Evolutionary conservation across 1,140 invertebrate species (phyloP), one percentile per base, ranked within the genome.

Genomic region (Dolichoris vasculosae): DNA sequence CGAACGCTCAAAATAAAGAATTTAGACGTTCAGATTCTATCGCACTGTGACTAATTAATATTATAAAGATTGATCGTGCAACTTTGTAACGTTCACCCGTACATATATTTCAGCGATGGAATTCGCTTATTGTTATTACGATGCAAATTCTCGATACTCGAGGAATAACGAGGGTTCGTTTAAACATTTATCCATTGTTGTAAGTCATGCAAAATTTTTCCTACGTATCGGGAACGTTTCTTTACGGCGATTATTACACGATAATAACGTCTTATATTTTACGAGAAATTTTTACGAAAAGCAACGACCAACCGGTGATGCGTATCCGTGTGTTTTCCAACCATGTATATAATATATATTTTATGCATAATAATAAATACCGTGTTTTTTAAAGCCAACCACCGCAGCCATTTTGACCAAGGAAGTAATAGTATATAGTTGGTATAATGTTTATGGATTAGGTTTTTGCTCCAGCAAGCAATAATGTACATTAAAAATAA

Each of bases 11-110:
- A 77, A 77, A 76, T 32, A 55, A 83, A 40, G 59, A 63, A 76
- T 77, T 77, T 55, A 63, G n/a, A 7, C 71, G 0, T 55, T n/a
- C 40, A 35, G 73, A 83, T 77, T 63, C 17, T 83, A 76, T 77
- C 71, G 26, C 4, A 7, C 35, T 40, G n/a, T 15, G 46, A 75
- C 67, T 71, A 83, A 83, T 83, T 77, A 77, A 77, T 77, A 83
- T 43, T 83, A 83, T 38, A 48, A 64, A 77, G 82, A 77, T 83
- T 59, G 73, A 83, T 83, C 26, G 51, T 75, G 46, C 20, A 35
- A 51, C 20, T 20, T 64, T 67, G n/a, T 15, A 15, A 64, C 38
- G 43, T 71, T 35, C 6, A 38, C 63, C 69, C 46, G 40, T 23
- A 8, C 46, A 30, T 38, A 73, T 80, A 40, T 43, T 59, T 59